Percentiles rank a stretch among this genome's conserved stretches.
These are phyloP conservation scores for Luffia ferchaultella DNA, from an alignment of 2,888 invertebrate genomes.

Conservation along the genomic window DNA sequence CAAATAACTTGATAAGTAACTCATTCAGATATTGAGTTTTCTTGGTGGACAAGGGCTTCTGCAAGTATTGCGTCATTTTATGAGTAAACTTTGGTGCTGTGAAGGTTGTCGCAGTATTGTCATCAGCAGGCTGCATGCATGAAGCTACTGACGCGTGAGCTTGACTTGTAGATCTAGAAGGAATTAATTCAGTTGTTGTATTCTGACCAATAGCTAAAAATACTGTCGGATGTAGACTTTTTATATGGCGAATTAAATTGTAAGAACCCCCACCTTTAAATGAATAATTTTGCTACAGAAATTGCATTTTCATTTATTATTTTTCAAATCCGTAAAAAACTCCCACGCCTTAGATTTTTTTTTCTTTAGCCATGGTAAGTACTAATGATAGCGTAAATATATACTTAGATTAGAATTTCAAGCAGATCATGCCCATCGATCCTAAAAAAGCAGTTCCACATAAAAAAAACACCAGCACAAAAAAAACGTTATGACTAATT, in stretches of 20 bases:
- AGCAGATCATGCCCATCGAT: no score
- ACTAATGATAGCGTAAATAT: no score
- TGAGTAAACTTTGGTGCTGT: neutral
- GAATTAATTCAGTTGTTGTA: neutral
- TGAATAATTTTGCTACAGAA: constrained; percentile 4
- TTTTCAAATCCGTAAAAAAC: constrained; percentile 5
- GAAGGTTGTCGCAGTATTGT: neutral
- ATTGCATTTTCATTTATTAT: constrained; percentile 3
- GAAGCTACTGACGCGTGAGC: neutral
- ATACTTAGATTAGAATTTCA: no score
- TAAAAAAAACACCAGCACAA: no score
- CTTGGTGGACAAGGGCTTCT: neutral
- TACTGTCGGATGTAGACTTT: neutral
- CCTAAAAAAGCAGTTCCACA: no score
- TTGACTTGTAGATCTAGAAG: neutral
- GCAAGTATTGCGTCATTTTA: neutral
- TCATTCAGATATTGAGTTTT: constrained; percentile 9
- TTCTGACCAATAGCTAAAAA: neutral
- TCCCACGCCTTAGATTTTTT: constrained; percentile 3
- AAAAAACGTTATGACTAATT: no score
- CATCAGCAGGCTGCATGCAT: neutral
- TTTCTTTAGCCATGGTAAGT: neutral
- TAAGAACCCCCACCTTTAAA: constrained; percentile 4
- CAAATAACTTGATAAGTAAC: constrained; percentile 10
- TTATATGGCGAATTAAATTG: constrained; percentile 4